phyloP scores from a whole-genome alignment of 2,797 vertebrate genomes.

The Pterois miles region DNA sequence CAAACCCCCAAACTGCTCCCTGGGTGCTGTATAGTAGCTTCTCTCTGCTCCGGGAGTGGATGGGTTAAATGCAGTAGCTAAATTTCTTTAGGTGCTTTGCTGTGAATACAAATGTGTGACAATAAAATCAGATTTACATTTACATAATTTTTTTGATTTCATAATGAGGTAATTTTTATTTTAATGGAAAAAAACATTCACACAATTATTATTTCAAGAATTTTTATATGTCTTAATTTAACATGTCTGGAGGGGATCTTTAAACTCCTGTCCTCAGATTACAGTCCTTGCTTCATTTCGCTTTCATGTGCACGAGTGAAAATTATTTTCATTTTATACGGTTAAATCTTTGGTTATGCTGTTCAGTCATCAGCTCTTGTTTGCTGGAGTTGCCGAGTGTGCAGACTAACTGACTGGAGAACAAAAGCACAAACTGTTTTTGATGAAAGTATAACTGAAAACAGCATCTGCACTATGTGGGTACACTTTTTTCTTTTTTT shows the following conservation, averaged over 20 bases:
- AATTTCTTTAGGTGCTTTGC: too few relatives aligned
- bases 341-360: conserved; percentile 17
- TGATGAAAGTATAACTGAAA: conserved; percentile 27
- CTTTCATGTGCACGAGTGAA: conserved; percentile 26
- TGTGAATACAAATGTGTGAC: too few relatives aligned
- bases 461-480: background rate
- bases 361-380: conserved; percentile 36
- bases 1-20: too few relatives aligned
- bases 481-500: background rate
- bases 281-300: background rate
- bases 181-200: background rate
- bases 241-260: background rate
- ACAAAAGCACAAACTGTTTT: conserved; percentile 25
- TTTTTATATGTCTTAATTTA: conserved; percentile 4
- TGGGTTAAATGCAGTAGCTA: too few relatives aligned
- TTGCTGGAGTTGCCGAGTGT: conserved; percentile 15
- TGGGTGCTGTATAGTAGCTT: too few relatives aligned
- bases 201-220: background rate
- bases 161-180: background rate
- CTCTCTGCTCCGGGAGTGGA: too few relatives aligned
- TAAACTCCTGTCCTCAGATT: conserved; percentile 18
- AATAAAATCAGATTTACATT: too few relatives aligned
- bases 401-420: background rate
- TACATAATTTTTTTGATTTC: too few relatives aligned
- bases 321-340: conserved; percentile 34